Base-by-base conservation (phyloP, 2,888 invertebrate species). In the Ectemnius cavifrons region DNA sequence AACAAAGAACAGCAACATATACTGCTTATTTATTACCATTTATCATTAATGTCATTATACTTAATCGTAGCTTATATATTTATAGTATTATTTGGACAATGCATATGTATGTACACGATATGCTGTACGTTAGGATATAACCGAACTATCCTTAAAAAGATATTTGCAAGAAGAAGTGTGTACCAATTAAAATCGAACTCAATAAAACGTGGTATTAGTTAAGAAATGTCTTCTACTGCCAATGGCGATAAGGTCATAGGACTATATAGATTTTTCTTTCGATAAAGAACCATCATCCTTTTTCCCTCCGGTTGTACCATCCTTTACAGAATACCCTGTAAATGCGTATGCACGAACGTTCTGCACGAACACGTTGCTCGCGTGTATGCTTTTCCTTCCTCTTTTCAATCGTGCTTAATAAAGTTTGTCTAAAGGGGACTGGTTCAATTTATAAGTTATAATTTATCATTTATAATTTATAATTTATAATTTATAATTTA, bases 21-120 rank as follows among this genome's bases (percentile, higher is more conserved):
- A 86, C 84, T 87, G 86, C 85, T 73, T 75, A 80, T 87, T 87
- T 87, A 52, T 37, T 37, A 37, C 37, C 37, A 88, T 87, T 88
- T 84, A 83, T 86, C 77, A 82, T 85, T 85, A 86, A 87, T 88
- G 86, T 86, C 74, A 72, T 84, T 86, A 85, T 88, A 84, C 74
- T 73, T 81, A 82, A 75, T 81, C 83, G 69, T 83, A 82, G 52
- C 49, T 67, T 61, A 52, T 75, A 75, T 75, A 79, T 74, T 69
- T 83, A 72, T 80, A 81, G 63, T 71, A 74, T 76, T 78, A 82
- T 73, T 77, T 84, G 81, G 85, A 86, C 86, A 83, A 86, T 82
- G 77, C 74, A 77, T 80, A 81, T 83, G 67, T 83, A 84, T 83
- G 82, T 81, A 84, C 81, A 84, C 81, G 77, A 78, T 82, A 84